Percentiles rank a stretch among this genome's conserved stretches.
These are phyloP conservation scores for Barypeithes pellucidus DNA, from an alignment of 2,888 invertebrate species.

Conservation along the genomic window DNA sequence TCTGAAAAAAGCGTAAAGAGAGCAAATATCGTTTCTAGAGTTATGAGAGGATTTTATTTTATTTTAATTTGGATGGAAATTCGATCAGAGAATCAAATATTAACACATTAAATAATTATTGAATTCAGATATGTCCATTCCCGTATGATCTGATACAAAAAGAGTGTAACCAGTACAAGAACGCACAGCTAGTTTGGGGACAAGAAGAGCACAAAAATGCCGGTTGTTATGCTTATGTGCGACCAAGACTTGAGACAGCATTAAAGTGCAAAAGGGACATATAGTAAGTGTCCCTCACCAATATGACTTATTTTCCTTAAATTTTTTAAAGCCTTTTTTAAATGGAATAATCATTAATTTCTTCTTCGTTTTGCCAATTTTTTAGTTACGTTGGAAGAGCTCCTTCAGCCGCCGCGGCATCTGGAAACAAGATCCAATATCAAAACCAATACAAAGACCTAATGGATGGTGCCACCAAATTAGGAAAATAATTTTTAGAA, in stretches of 20 bases:
- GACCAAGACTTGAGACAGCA: constrained; percentile 89
- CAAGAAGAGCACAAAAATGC: constrained; percentile 98
- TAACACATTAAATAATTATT: no score
- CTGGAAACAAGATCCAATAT: constrained; percentile 98
- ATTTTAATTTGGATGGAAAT: no score
- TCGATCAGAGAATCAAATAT: no score
- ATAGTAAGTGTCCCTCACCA: no score
- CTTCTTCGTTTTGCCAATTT: no score
- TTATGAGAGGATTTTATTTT: no score
- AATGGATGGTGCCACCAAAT: constrained; percentile 49
- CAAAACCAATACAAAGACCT: constrained; percentile 85
- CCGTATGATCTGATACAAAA: constrained; percentile 91
- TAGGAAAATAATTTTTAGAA: not conserved
- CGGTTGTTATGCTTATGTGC: constrained; percentile 90
- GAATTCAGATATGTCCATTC: constrained; percentile 92
- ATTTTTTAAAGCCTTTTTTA: no score
- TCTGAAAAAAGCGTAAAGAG: no score
- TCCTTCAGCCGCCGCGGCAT: constrained; percentile 95
- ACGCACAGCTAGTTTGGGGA: constrained; percentile 88
- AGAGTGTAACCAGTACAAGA: constrained; percentile 88
- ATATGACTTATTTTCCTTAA: no score
- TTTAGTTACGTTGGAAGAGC: constrained; percentile 93
- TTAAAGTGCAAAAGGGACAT: constrained; percentile 83
- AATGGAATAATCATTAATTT: no score
- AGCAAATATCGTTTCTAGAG: no score